A percentile compares a stretch with the other conserved stretches of the same genome.
phyloP scores from a whole-genome alignment of 2,797 vertebrate species.

The Gadopsis marmoratus region DNA sequence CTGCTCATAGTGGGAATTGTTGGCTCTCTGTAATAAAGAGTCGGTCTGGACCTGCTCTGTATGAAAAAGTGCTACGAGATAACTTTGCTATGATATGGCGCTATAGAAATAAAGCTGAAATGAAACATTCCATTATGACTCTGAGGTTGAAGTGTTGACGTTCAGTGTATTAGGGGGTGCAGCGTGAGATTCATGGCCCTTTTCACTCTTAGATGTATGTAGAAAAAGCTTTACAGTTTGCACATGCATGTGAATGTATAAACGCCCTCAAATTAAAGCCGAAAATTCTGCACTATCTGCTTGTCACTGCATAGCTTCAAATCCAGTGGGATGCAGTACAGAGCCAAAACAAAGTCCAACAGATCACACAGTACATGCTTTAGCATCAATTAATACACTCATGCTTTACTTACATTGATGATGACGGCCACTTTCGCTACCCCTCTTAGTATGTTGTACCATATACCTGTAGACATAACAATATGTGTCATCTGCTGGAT shows the following conservation, averaged over 20 bases:
- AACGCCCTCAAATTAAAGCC: not conserved
- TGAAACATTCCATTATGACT: no score
- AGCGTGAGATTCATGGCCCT: not conserved
- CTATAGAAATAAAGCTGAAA: no score
- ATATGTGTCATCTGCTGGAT: slow-evolving; percentile 5
- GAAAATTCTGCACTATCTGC: not conserved
- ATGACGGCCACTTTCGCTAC: slow-evolving; percentile 97
- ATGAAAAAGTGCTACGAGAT: no score
- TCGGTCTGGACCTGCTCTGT: no score
- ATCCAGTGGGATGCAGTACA: not conserved
- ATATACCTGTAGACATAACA: slow-evolving; percentile 89
- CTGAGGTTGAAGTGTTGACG: no score
- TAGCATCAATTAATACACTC: not conserved
- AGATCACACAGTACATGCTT: not conserved
- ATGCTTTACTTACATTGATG: slow-evolving; percentile 92
- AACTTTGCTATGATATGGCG: no score
- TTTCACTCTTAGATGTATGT: not conserved
- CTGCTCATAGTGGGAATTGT: no score
- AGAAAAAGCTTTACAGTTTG: not conserved
- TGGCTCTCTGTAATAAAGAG: no score
- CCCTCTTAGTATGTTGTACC: slow-evolving; percentile 96
- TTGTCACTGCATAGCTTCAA: not conserved
- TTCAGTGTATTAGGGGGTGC: not conserved
- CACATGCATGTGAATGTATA: not conserved
- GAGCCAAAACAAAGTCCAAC: not conserved